Base-by-base conservation (phyloP, 1,140 invertebrate genomes). In the Zelostemma sp. region DNA sequence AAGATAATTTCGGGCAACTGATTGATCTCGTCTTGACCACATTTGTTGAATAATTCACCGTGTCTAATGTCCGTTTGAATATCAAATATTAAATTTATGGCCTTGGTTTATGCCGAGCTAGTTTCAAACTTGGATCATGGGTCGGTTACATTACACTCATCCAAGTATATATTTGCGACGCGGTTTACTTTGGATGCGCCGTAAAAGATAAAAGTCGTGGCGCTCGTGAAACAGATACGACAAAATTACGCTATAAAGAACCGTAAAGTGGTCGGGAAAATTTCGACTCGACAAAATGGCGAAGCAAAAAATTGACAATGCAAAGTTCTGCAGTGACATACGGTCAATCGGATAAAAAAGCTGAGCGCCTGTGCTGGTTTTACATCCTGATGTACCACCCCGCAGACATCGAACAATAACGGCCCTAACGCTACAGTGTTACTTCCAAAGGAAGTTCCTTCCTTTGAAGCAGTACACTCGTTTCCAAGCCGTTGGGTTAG, bases 391-490 rank as follows among this genome's bases (percentile, higher is more conserved):
- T 69, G 64, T 63, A 62, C 54, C 62, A 40, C 12, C 55, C n/a
- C 57, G 47, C 55, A 63, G 59, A 56, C 51, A 54, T 71, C 48
- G 58, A 28, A 70, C 74, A 73, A 65, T 69, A 47, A 64, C 63
- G 63, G 63, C 62, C 53, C 58, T 61, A 64, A 69, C 66, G 62
- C 54, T 38, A 57, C 59, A 55, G 43, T 41, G 46, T 28, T 18
- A 35, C 54, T 65, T 64, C 66, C 47, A 54, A n/a, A n/a, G n/a
- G 56, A 59, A 68, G 63, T 69, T 60, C 49, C 57, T 58, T 63
- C 64, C 72, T 76, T 74, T 76, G 74, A 76, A 74, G 72, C 66
- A 68, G 55, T 45, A 56, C 68, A 72, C 74, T 76, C 53, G 48
- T 65, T 75, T 75, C 74, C 66, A 57, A 56, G 54, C 49, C 59